phyloP scores from a whole-genome alignment of 2,888 invertebrate species.

The Drosophila maculinotata region DNA sequence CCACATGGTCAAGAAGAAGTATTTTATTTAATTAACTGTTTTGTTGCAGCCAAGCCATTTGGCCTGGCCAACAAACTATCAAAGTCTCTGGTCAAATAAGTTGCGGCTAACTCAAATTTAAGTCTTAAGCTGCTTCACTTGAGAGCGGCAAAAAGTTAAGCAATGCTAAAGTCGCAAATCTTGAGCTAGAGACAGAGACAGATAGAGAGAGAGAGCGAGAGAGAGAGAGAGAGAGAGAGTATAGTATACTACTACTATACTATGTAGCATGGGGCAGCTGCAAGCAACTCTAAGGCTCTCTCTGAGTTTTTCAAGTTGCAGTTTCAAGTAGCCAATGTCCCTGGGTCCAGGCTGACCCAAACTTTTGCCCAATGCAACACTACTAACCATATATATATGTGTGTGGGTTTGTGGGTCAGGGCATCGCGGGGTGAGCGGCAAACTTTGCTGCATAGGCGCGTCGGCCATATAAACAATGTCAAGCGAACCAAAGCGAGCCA shows the following conservation, averaged over 20 bases:
- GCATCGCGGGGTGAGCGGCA: slow-evolving; percentile 21
- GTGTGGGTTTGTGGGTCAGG: slow-evolving; percentile 34
- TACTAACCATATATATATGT: not conserved
- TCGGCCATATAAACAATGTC: slow-evolving; percentile 60
- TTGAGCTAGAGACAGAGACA: not conserved
- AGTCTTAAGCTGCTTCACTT: slow-evolving; percentile 34
- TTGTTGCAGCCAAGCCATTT: too few species aligned
- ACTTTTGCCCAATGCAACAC: slow-evolving; percentile 36
- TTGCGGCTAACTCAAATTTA: slow-evolving; percentile 34
- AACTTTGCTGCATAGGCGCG: slow-evolving; percentile 60
- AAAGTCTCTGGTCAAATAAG: slow-evolving; percentile 13
- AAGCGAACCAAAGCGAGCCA: slow-evolving; percentile 38
- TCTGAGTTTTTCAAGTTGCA: slow-evolving; percentile 28
- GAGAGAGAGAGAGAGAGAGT: too few species aligned
- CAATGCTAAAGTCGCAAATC: slow-evolving; percentile 33
- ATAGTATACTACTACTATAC: slow-evolving; percentile 4
- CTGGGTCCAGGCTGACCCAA: slow-evolving; percentile 42
- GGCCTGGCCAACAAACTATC: slow-evolving; percentile 1
- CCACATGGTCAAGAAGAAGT: too few species aligned
- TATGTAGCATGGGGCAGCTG: not conserved
- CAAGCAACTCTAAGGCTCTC: not conserved
- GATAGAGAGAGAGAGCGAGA: too few species aligned
- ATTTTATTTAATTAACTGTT: slow-evolving; percentile 31
- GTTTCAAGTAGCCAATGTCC: slow-evolving; percentile 41
- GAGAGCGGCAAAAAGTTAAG: slow-evolving; percentile 33